These are phyloP conservation scores for Marisa cornuarietis DNA, from an alignment of 1,140 invertebrate species.

Conservation along the genomic window DNA sequence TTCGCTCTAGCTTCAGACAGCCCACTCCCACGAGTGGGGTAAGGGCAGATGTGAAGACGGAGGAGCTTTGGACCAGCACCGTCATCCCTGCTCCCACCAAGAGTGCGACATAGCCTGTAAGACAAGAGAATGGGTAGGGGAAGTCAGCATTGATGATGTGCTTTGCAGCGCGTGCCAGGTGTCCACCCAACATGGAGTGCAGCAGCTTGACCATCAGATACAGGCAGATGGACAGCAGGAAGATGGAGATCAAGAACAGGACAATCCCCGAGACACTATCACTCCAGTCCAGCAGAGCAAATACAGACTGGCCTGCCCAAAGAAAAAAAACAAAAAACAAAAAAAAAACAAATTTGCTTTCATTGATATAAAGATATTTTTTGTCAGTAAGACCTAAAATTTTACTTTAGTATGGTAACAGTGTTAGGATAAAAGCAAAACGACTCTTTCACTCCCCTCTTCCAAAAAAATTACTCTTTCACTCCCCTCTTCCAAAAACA, in stretches of 20 bases:
- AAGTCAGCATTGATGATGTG: constrained; percentile 70
- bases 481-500: no score
- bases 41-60: constrained; percentile 74
- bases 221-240: constrained; percentile 70
- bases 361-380: no score
- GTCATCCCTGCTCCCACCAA: constrained; percentile 71
- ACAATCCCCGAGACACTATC: constrained; percentile 68
- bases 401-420: no score
- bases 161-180: constrained; percentile 68
- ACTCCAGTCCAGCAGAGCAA: constrained; percentile 51
- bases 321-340: neutral
- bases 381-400: no score
- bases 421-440: no score
- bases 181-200: constrained; percentile 65
- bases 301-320: constrained; percentile 45
- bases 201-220: constrained; percentile 71
- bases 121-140: constrained; percentile 63
- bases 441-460: no score
- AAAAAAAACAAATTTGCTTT: no score
- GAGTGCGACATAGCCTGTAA: constrained; percentile 72
- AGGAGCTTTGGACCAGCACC: constrained; percentile 73
- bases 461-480: no score
- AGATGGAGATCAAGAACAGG: constrained; percentile 68
- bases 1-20: constrained; percentile 71
- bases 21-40: constrained; percentile 74